These are phyloP conservation scores for Eumaeus atala DNA, from an alignment of 1,140 invertebrate species.

Conservation along the genomic window DNA sequence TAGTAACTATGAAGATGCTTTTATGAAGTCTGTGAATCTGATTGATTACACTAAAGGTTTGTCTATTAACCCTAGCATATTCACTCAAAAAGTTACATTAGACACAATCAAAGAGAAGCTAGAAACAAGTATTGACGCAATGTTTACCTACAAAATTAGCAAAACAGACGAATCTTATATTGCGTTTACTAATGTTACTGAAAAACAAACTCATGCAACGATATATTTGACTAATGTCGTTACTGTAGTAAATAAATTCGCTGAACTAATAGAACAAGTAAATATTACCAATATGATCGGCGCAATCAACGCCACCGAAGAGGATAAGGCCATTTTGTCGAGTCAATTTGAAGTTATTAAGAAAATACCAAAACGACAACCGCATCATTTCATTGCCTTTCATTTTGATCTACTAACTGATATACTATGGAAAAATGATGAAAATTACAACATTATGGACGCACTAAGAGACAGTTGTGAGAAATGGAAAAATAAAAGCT, in stretches of 20 bases:
- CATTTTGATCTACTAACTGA: constrained; percentile 60
- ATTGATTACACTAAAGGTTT: constrained; percentile 36
- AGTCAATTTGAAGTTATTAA: constrained; percentile 39
- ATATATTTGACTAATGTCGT: constrained; percentile 46
- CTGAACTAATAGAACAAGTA: background rate
- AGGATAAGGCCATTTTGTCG: constrained; percentile 32
- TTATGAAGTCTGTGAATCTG: constrained; percentile 38
- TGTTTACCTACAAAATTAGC: constrained; percentile 45
- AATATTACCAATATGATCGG: background rate
- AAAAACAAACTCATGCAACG: constrained; percentile 39
- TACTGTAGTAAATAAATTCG: constrained; percentile 10
- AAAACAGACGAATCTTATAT: constrained; percentile 36
- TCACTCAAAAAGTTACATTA: constrained; percentile 32
- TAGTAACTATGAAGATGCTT: constrained; percentile 48
- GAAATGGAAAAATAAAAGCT: constrained; percentile 41
- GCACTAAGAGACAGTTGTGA: constrained; percentile 39
- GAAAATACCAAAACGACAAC: constrained; percentile 49
- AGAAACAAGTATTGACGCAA: constrained; percentile 30
- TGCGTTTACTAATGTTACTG: constrained; percentile 44
- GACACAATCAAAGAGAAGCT: constrained; percentile 39
- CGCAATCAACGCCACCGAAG: constrained; percentile 21
- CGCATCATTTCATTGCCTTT: constrained; percentile 48
- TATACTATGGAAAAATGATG: constrained; percentile 39
- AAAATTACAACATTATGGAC: constrained; percentile 37
- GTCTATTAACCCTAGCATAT: constrained; percentile 35